Evolutionary conservation across 2,113 vertebrate genomes (phyloP).

Genomic region (Limanda limanda): DNA sequence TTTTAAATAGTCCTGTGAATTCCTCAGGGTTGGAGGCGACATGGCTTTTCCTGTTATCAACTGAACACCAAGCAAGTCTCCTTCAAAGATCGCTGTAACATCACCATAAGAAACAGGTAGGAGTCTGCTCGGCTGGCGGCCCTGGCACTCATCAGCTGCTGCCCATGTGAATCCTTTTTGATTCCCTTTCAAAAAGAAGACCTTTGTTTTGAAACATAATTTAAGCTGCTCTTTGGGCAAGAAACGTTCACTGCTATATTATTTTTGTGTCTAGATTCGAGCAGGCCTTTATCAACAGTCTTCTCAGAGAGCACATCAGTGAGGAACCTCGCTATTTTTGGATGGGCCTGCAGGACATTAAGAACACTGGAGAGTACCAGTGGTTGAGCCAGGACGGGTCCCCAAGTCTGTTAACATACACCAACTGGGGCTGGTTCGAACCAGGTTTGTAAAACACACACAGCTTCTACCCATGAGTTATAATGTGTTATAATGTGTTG

Average conservation of each 20-base stretch:
- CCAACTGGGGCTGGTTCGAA: conserved; percentile 90
- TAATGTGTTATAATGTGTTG: not conserved
- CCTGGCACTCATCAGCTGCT: not conserved
- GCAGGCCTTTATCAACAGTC: conserved; percentile 91
- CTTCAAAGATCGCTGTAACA: conserved; percentile 89
- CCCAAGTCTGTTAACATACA: conserved; percentile 78
- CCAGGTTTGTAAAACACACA: conserved; percentile 80
- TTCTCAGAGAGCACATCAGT: conserved; percentile 85
- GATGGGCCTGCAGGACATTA: conserved; percentile 89
- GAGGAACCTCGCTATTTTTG: conserved; percentile 86
- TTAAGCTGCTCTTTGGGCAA: not conserved
- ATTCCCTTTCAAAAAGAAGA: not conserved
- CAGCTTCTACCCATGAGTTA: no score
- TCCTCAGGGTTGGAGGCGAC: conserved; percentile 89
- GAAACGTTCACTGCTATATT: not conserved
- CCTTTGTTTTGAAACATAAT: not conserved
- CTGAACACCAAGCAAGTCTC: conserved; percentile 80
- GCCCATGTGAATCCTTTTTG: not conserved
- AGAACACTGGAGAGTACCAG: conserved; percentile 86
- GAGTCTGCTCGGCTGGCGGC: not conserved
- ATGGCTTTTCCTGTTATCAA: conserved; percentile 90
- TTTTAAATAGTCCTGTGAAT: not conserved
- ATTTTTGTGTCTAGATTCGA: conserved; percentile 88
- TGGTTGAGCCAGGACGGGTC: conserved; percentile 83
- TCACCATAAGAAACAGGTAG: conserved; percentile 91